phyloP scores from a whole-genome alignment of 2,797 vertebrate species.

The Hippoglossus hippoglossus region DNA sequence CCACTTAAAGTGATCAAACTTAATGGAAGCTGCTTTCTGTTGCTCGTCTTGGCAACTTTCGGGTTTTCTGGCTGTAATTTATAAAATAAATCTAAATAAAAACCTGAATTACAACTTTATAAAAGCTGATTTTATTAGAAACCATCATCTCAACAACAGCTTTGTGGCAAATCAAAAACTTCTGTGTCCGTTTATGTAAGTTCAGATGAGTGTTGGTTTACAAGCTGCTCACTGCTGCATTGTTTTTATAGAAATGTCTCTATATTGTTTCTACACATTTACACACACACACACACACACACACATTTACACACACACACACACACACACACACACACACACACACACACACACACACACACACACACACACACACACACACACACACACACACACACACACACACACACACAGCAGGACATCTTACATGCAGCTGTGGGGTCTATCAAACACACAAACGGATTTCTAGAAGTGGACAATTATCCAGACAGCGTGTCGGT shows the following conservation, averaged over 20 bases:
- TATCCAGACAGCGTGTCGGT: conserved; percentile 30
- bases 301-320: conserved; percentile 14
- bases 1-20: too few relatives aligned
- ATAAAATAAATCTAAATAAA: too few relatives aligned
- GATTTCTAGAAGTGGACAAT: conserved; percentile 38
- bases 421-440: conserved; percentile 39
- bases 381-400: neutral
- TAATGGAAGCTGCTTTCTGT: too few relatives aligned
- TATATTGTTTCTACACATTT: neutral
- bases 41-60: too few relatives aligned
- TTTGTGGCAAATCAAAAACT: too few relatives aligned
- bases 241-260: too few relatives aligned
- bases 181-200: too few relatives aligned
- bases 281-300: conserved; percentile 11
- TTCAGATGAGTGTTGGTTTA: neutral
- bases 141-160: too few relatives aligned
- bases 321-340: conserved; percentile 11
- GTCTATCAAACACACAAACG: conserved; percentile 6
- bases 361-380: conserved; percentile 11
- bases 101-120: too few relatives aligned
- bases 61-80: too few relatives aligned
- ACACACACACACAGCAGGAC: conserved; percentile 26
- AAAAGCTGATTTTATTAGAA: too few relatives aligned
- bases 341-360: conserved; percentile 11
- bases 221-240: neutral